phyloP scores from a whole-genome alignment of 1,140 invertebrate genomes.

The Ericerus pela region DNA sequence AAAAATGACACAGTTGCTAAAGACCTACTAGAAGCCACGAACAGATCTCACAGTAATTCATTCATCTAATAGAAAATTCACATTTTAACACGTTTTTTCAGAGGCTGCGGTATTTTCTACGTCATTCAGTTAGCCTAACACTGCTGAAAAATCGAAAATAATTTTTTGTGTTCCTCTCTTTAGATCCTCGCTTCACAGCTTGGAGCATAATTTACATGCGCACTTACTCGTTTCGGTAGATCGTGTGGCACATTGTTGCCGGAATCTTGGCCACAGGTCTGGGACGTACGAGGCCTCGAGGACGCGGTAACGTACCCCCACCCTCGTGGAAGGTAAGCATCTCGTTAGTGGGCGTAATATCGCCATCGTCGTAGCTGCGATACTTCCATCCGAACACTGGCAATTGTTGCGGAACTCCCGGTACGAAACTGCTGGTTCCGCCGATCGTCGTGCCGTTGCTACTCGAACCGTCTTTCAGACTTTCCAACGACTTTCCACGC shows the following conservation, averaged over 20 bases:
- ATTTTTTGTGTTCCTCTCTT: too few relatives aligned
- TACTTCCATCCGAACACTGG: slow-evolving; percentile 43
- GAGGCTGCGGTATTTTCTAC: too few relatives aligned
- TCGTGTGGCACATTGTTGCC: slow-evolving; percentile 32
- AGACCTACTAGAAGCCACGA: too few relatives aligned
- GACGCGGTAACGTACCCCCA: slow-evolving; percentile 70
- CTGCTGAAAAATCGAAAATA: too few relatives aligned
- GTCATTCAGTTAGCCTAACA: too few relatives aligned
- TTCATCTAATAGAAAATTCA: too few relatives aligned
- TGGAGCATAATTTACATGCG: not conserved
- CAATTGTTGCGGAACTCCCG: slow-evolving; percentile 23
- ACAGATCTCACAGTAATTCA: too few relatives aligned
- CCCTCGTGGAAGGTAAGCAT: slow-evolving; percentile 43
- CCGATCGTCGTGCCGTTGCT: slow-evolving; percentile 12
- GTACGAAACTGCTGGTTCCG: slow-evolving; percentile 24
- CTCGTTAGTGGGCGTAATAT: slow-evolving; percentile 76
- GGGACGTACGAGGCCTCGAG: slow-evolving; percentile 59
- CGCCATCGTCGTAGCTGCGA: slow-evolving; percentile 68
- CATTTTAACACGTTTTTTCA: too few relatives aligned
- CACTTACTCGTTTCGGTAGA: slow-evolving; percentile 22
- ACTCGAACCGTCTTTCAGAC: slow-evolving; percentile 47
- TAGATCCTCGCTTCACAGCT: not conserved
- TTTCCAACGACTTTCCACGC: slow-evolving; percentile 65
- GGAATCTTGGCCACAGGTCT: slow-evolving; percentile 72
- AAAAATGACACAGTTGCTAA: too few relatives aligned